phyloP scores from a whole-genome alignment of 2,797 vertebrate genomes.

The Cuculus canorus region DNA sequence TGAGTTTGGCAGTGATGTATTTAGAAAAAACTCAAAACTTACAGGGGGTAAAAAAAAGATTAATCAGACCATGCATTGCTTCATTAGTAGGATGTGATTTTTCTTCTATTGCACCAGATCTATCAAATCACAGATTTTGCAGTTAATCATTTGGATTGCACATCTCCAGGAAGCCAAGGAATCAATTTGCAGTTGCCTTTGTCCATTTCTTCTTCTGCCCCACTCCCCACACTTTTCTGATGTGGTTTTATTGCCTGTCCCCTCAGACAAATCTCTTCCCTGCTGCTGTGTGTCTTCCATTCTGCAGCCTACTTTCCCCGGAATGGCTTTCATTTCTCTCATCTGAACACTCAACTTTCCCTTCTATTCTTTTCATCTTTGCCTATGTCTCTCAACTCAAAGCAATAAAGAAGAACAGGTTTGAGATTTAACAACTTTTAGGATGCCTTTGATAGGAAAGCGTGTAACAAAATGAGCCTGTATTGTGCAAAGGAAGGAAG shows the following conservation, averaged over 20 bases:
- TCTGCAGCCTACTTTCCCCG: background rate
- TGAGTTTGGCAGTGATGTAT: background rate
- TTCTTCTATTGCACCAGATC: slow-evolving; percentile 16
- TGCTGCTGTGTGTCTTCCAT: background rate
- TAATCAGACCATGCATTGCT: background rate
- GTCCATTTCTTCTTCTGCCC: slow-evolving; percentile 27
- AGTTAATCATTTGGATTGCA: slow-evolving; percentile 43
- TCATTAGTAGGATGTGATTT: slow-evolving; percentile 22
- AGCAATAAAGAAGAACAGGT: slow-evolving; percentile 33
- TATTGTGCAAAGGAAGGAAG: slow-evolving; percentile 13
- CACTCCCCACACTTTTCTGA: background rate
- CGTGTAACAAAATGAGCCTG: background rate
- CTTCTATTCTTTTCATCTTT: slow-evolving; percentile 43
- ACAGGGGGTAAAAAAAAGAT: background rate
- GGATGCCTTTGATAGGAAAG: background rate
- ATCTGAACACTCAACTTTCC: slow-evolving; percentile 28
- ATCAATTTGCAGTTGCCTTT: background rate
- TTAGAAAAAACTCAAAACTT: slow-evolving; percentile 12
- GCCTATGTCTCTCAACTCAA: background rate
- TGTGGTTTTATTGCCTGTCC: slow-evolving; percentile 5
- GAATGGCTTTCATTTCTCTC: slow-evolving; percentile 49
- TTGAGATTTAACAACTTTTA: slow-evolving; percentile 27
- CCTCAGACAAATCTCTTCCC: slow-evolving; percentile 42
- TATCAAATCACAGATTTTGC: slow-evolving; percentile 41
- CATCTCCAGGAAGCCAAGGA: slow-evolving; percentile 32